Percentiles rank a stretch among this genome's conserved stretches.
Conservation (phyloP, 2,888 invertebrate species). For the Melipona bicolor region DNA sequence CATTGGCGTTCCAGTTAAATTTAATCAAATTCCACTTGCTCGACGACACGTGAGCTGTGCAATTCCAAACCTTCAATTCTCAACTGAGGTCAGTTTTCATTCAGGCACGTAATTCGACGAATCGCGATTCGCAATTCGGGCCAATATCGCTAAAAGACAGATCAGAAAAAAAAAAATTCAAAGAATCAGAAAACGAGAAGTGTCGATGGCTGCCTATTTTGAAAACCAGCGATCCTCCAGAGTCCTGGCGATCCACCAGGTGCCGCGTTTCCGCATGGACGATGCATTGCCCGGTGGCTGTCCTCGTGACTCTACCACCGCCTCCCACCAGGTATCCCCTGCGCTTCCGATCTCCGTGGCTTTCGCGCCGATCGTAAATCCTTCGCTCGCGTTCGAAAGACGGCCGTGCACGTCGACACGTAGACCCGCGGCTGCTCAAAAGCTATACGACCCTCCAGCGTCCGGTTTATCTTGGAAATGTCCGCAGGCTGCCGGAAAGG, state of each 20-base stretch:
- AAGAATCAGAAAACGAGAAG: too few species aligned
- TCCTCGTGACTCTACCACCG: background rate
- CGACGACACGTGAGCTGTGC: background rate
- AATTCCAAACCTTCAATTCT: background rate
- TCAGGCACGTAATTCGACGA: too few species aligned
- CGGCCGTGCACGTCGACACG: conserved; percentile 61
- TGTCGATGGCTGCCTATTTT: too few species aligned
- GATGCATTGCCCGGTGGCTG: conserved; percentile 21
- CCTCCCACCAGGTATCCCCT: background rate
- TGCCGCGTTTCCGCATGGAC: background rate
- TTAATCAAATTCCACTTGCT: conserved; percentile 13
- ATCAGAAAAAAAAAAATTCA: too few species aligned
- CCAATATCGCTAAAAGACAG: too few species aligned
- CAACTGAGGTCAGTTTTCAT: too few species aligned
- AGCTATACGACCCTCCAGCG: conserved; percentile 50
- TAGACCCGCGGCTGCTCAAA: conserved; percentile 48
- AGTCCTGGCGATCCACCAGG: background rate
- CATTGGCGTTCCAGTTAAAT: conserved; percentile 17
- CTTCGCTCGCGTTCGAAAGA: conserved; percentile 30
- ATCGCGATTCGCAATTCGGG: too few species aligned
- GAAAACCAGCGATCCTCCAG: background rate
- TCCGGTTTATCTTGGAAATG: conserved; percentile 71
- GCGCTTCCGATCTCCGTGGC: background rate
- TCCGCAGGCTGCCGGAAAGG: conserved; percentile 46
- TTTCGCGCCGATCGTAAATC: conserved; percentile 19